These are phyloP conservation scores for Nomada ferruginata DNA, from an alignment of 2,888 invertebrate species.

Conservation along the genomic window DNA sequence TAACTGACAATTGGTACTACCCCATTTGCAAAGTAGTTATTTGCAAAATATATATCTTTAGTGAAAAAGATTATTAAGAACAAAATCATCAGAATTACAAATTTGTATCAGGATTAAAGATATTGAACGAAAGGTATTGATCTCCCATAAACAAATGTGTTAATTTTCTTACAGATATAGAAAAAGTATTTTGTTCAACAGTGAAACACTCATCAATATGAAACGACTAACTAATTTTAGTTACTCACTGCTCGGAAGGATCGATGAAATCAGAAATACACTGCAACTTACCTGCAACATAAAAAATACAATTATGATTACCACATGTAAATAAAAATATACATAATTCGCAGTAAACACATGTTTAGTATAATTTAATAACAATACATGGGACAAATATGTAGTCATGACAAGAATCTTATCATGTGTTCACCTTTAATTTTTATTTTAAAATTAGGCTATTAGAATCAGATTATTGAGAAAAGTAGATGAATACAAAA, in stretches of 20 bases:
- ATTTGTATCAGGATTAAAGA: no score
- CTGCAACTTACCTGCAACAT: constrained; percentile 14
- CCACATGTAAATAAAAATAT: not conserved
- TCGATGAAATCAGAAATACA: not conserved
- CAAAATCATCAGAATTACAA: no score
- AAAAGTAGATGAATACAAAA: no score
- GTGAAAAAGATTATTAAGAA: not conserved
- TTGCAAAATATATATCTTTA: not conserved
- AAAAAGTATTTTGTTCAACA: no score
- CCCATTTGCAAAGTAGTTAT: not conserved
- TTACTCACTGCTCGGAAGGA: not conserved
- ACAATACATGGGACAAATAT: not conserved
- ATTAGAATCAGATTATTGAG: not conserved
- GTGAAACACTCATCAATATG: no score
- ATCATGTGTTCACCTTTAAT: no score
- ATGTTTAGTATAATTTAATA: not conserved
- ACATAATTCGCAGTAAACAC: not conserved
- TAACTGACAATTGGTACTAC: no score
- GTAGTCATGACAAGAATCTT: no score
- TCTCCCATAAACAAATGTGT: no score
- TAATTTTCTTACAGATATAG: no score
- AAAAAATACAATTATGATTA: not conserved
- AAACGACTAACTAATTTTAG: not conserved
- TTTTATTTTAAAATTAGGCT: not conserved
- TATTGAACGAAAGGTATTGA: no score